Conservation (phyloP, 2,888 invertebrate species). For the Orthosia gothica region DNA sequence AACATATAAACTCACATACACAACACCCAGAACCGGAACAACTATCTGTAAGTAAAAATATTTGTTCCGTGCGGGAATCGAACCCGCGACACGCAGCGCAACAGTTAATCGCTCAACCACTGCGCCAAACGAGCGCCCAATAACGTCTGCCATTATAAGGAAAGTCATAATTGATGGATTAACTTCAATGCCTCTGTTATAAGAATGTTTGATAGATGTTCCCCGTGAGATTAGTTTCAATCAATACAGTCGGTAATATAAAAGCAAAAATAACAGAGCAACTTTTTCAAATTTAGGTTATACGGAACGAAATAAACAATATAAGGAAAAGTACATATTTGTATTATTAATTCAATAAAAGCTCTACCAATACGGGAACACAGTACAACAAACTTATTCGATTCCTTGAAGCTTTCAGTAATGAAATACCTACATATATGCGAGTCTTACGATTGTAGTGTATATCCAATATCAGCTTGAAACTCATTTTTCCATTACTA, state of each 20-base stretch:
- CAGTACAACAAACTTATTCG: constrained; percentile 29
- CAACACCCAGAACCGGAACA: no score
- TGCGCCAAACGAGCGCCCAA: no score
- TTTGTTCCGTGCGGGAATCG: no score
- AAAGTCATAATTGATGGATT: constrained; percentile 32
- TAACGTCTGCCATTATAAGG: constrained; percentile 16
- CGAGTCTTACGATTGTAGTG: constrained; percentile 30
- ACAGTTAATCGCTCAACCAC: no score
- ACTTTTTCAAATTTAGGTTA: constrained; percentile 8
- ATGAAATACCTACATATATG: constrained; percentile 42
- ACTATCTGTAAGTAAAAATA: no score
- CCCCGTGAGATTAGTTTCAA: constrained; percentile 29
- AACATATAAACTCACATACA: no score
- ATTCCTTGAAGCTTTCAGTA: constrained; percentile 38
- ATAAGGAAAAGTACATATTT: constrained; percentile 15
- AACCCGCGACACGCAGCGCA: no score
- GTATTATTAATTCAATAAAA: constrained; percentile 42
- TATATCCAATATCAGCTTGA: constrained; percentile 42
- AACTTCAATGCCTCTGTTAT: constrained; percentile 18
- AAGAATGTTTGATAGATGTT: constrained; percentile 30
- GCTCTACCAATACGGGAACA: background rate
- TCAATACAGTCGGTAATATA: constrained; percentile 3
- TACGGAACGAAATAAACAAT: background rate
- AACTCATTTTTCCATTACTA: constrained; percentile 55
- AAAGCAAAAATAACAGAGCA: constrained; percentile 10